Base-by-base conservation (phyloP, 2,888 invertebrate species). In the Embidobia sp. region DNA sequence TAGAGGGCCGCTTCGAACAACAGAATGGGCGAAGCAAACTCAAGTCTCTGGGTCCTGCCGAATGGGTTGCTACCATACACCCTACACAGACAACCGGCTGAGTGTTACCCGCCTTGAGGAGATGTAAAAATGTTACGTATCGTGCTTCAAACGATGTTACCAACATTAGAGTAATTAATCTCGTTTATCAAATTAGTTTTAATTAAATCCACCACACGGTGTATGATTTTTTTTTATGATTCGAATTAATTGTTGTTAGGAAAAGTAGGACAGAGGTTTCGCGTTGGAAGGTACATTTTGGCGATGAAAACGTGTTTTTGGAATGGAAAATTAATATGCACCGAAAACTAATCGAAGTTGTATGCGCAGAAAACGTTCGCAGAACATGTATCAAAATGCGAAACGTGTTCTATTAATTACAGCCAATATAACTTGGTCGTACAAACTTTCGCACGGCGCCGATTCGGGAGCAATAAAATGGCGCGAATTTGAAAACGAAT, bases 1-100 rank as follows among this genome's bases (percentile, higher is more conserved):
- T 87, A 87, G 84, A 82, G 80, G 66, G 77, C 75, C 77, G 78
- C 77, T 59, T 75, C 79, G 59, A 74, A 76, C 75, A 64, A 76
- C n/a, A n/a, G n/a, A n/a, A n/a, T n/a, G n/a, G n/a, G n/a, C n/a
- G n/a, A n/a, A n/a, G n/a, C n/a, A n/a, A n/a, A n/a, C n/a, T n/a
- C n/a, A n/a, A n/a, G n/a, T n/a, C n/a, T n/a, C n/a, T n/a, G n/a
- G n/a, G n/a, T n/a, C n/a, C n/a, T n/a, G n/a, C n/a, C n/a, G n/a
- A n/a, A n/a, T n/a, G n/a, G n/a, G n/a, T 46, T 35, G 57, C 49
- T 64, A 74, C 75, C 42, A 48, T 61, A 61, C 74, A 46, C 59
- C 53, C 51, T 33, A 35, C 57, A 37, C 59, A 49, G 29, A 11
- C 48, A 46, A 75, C 74, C 77, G 74, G 63, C 77, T 59, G 80